Evolutionary conservation across 64 coral and sea anemone species (phyloP).

Genomic region (Hydrozoanthus tunicans): DNA sequence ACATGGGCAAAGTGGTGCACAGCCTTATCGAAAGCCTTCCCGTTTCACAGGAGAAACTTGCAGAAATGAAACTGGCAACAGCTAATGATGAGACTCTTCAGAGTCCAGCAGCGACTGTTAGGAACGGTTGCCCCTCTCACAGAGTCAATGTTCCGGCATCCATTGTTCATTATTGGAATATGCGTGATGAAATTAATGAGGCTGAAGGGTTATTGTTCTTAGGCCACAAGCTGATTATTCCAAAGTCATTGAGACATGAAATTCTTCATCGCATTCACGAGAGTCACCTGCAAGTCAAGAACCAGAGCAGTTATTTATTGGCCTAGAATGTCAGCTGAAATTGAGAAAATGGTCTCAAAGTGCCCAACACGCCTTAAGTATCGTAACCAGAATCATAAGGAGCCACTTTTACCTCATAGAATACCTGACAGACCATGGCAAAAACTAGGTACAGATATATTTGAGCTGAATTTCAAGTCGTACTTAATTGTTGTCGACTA

Average conservation of each 20-base stretch:
- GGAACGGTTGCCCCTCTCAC: neutral
- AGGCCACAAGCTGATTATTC: constrained; percentile 32
- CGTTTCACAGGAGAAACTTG: constrained; percentile 33
- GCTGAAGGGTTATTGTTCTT: constrained; percentile 46
- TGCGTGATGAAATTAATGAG: constrained; percentile 44
- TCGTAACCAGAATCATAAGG: constrained; percentile 37
- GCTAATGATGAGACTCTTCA: constrained; percentile 27
- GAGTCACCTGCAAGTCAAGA: constrained; percentile 2
- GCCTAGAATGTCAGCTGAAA: neutral
- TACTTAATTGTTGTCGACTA: constrained; percentile 39
- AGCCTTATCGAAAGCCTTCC: constrained; percentile 42
- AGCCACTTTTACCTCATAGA: constrained; percentile 18
- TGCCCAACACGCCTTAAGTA: neutral
- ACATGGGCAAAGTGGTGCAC: constrained; percentile 12
- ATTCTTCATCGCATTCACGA: constrained; percentile 19
- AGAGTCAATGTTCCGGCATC: neutral
- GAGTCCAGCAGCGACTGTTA: neutral
- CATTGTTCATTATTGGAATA: constrained; percentile 31
- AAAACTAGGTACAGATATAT: constrained; percentile 47
- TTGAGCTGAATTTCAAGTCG: constrained; percentile 28
- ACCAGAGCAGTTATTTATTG: constrained; percentile 12
- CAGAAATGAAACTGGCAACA: constrained; percentile 24
- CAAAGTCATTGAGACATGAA: constrained; percentile 4
- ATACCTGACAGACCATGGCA: neutral
- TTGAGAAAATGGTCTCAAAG: constrained; percentile 24